A percentile compares a stretch with the other conserved stretches of the same genome.
These are phyloP conservation scores for Conomelus anceps DNA, from an alignment of 2,888 invertebrate genomes.

Conservation along the genomic window DNA sequence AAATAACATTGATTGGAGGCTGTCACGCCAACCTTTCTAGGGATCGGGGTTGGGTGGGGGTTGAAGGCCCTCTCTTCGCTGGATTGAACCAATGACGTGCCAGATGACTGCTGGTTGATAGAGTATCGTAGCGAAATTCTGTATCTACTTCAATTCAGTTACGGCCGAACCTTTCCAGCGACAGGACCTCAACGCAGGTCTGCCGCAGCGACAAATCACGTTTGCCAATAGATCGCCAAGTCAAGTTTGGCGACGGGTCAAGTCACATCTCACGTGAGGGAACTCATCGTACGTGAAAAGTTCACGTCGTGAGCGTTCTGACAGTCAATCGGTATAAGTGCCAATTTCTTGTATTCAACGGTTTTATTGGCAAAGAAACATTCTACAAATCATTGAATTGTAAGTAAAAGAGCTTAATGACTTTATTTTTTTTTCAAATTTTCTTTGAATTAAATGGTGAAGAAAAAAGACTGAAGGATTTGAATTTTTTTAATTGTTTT, in stretches of 20 bases:
- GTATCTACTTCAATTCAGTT: not conserved
- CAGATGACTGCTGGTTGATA: not conserved
- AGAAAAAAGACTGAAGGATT: too few relatives aligned
- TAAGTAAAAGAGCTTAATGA: too few relatives aligned
- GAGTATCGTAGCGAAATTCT: not conserved
- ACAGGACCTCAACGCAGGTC: not conserved
- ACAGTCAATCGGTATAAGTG: not conserved
- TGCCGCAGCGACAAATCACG: not conserved
- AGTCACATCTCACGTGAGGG: not conserved
- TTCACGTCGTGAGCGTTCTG: not conserved
- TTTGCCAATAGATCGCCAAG: too few relatives aligned
- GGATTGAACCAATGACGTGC: not conserved
- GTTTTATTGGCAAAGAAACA: too few relatives aligned
- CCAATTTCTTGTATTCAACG: too few relatives aligned
- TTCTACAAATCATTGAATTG: too few relatives aligned
- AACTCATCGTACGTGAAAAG: not conserved
- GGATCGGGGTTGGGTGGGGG: not conserved
- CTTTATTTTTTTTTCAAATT: too few relatives aligned
- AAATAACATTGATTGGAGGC: not conserved
- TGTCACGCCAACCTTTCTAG: not conserved
- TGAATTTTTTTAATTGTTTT: too few relatives aligned
- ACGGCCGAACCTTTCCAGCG: not conserved
- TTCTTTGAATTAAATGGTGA: too few relatives aligned
- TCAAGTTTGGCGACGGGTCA: not conserved
- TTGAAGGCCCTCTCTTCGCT: not conserved